Conservation (phyloP, 2,797 vertebrate species). For the Arctocebus calabarensis region DNA sequence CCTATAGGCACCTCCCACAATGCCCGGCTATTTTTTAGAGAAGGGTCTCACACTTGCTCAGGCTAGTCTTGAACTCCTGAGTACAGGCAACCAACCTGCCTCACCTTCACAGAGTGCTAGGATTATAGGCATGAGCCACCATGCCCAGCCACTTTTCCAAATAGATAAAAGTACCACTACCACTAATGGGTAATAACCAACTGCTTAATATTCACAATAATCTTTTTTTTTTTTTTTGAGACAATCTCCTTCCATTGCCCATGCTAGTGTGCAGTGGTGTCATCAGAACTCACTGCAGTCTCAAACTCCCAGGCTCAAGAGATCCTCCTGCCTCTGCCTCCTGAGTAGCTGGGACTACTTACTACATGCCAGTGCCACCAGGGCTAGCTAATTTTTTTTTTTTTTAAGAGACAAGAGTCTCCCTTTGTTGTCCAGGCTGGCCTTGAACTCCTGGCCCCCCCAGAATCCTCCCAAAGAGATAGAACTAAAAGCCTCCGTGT, state of each 20-base stretch:
- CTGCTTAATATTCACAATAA: conserved; percentile 33
- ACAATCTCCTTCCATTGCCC: background rate
- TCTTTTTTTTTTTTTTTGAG: background rate
- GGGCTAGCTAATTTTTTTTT: background rate
- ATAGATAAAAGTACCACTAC: background rate
- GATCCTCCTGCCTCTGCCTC: too few relatives aligned
- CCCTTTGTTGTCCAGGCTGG: background rate
- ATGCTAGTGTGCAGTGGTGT: background rate
- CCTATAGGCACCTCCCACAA: too few relatives aligned
- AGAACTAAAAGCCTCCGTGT: background rate
- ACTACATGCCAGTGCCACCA: background rate
- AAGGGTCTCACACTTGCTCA: too few relatives aligned
- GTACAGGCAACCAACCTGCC: too few relatives aligned
- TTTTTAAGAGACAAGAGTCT: background rate
- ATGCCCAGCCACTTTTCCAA: background rate
- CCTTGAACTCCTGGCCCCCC: background rate
- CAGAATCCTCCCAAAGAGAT: background rate
- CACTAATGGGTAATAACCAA: background rate
- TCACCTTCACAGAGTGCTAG: too few relatives aligned
- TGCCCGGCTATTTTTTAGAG: too few relatives aligned
- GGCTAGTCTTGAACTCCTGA: too few relatives aligned
- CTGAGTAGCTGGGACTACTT: too few relatives aligned
- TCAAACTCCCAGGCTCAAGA: background rate
- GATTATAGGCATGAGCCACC: too few relatives aligned
- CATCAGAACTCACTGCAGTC: background rate